phyloP scores from a whole-genome alignment of 2,888 invertebrate genomes.

The Papilio protenor region DNA sequence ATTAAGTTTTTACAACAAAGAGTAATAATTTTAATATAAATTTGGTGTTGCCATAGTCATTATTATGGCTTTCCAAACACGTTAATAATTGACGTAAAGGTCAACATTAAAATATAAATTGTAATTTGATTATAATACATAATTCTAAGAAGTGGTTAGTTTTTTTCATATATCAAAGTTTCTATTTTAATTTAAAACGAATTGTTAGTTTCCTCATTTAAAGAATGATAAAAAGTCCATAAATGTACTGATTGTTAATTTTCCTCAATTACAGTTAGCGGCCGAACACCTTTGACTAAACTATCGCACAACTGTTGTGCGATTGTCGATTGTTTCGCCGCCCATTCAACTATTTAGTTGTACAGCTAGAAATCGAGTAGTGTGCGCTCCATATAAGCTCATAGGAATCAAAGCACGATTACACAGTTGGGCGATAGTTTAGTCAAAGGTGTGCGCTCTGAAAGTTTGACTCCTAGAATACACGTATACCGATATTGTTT shows the following conservation, averaged over 20 bases:
- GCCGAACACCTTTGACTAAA: too few relatives aligned
- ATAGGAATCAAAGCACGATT: too few relatives aligned
- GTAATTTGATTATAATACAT: constrained; percentile 18
- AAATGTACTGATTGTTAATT: constrained; percentile 1
- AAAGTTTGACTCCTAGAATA: neutral
- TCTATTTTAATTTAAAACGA: constrained; percentile 6
- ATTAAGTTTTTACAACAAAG: constrained; percentile 6
- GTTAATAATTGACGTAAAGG: constrained; percentile 30
- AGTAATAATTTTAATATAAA: neutral
- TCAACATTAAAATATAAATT: constrained; percentile 17
- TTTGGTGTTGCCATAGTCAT: constrained; percentile 7
- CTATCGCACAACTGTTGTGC: too few relatives aligned
- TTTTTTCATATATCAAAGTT: neutral
- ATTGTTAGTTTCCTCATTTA: neutral
- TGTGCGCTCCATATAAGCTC: too few relatives aligned
- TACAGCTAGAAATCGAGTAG: too few relatives aligned
- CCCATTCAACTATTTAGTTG: too few relatives aligned
- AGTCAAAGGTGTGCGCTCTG: too few relatives aligned
- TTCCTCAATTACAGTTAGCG: neutral
- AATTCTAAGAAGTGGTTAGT: constrained; percentile 16
- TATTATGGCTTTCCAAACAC: constrained; percentile 23
- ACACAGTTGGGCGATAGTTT: too few relatives aligned
- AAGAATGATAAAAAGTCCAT: neutral
- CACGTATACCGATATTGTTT: too few relatives aligned
- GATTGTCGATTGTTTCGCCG: too few relatives aligned